These are phyloP conservation scores for Dufourea novaeangliae DNA, from an alignment of 1,140 invertebrate species.

Conservation along the genomic window DNA sequence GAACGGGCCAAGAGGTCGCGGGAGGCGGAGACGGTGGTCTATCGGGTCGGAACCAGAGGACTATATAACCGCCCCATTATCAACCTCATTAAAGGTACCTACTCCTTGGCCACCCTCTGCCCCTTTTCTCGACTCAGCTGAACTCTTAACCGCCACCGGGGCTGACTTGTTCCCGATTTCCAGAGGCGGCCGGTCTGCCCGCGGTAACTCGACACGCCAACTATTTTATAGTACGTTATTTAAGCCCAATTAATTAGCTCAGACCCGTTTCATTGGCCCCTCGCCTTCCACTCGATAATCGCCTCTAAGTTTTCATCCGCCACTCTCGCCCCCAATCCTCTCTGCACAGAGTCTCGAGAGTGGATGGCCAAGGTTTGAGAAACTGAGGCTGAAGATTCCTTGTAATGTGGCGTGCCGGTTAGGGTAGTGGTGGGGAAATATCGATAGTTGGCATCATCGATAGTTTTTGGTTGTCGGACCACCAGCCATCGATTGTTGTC, in stretches of 20 bases:
- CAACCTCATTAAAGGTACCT: constrained; percentile 71
- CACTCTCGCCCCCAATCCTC: background rate
- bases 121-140: constrained; percentile 36
- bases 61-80: constrained; percentile 69
- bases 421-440: too few species aligned
- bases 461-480: too few species aligned
- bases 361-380: background rate
- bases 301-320: background rate
- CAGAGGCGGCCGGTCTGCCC: constrained; percentile 15
- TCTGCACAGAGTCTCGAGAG: background rate
- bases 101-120: constrained; percentile 30
- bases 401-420: too few species aligned
- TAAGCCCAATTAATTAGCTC: constrained; percentile 67
- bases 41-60: constrained; percentile 42
- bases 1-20: too few species aligned
- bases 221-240: constrained; percentile 66
- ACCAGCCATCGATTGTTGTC: too few species aligned
- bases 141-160: constrained; percentile 53
- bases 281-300: constrained; percentile 6
- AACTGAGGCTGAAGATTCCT: background rate
- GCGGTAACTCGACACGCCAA: constrained; percentile 54
- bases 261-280: constrained; percentile 15
- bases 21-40: constrained; percentile 24
- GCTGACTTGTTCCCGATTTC: constrained; percentile 36
- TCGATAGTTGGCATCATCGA: too few species aligned